Base-by-base conservation (phyloP, 1,140 invertebrate species). In the Melanaphis sacchari region DNA sequence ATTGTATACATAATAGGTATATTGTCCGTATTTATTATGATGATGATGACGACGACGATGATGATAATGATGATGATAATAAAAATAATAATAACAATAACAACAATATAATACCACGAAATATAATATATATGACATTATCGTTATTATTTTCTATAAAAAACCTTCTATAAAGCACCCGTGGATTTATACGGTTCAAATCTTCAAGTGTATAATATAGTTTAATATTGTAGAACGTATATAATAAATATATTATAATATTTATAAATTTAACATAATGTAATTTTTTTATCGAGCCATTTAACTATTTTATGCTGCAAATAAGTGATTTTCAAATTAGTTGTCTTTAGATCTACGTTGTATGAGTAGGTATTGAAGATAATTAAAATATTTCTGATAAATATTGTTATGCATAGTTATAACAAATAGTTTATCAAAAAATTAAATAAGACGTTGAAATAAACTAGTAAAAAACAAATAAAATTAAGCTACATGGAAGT, bases 201-300 rank as follows among this genome's bases (percentile, higher is more conserved):
- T 22, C 87, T 49, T 49, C 46, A n/a, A 88, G 41, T 87, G 82
- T 36, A 76, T 66, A 76, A n/a, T 76, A 76, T 76, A n/a, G 59
- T 66, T n/a, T n/a, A n/a, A 66, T 66, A 66, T 0, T 46, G 31
- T 66, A 66, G 0, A 66, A 66, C n/a, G 31, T 66, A 18, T 76
- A n/a, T 76, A 76, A n/a, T n/a, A n/a, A 76, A n/a, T n/a, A 76
- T n/a, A 76, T 66, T 66, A n/a, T n/a, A n/a, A 76, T 76, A 76
- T 76, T 76, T 18, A n/a, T n/a, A 76, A n/a, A 76, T 76, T 76
- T 76, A 18, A 76, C 31, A n/a, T 76, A 15, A 76, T 15, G 59
- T 76, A 76, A 76, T 76, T 76, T n/a, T n/a, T 15, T 18, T 18
- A 6, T 4, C 31, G n/a, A n/a, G n/a, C 59, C 31, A 21, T n/a